Conservation (phyloP, 2,888 invertebrate species). For the Liodrosophila aerea region DNA sequence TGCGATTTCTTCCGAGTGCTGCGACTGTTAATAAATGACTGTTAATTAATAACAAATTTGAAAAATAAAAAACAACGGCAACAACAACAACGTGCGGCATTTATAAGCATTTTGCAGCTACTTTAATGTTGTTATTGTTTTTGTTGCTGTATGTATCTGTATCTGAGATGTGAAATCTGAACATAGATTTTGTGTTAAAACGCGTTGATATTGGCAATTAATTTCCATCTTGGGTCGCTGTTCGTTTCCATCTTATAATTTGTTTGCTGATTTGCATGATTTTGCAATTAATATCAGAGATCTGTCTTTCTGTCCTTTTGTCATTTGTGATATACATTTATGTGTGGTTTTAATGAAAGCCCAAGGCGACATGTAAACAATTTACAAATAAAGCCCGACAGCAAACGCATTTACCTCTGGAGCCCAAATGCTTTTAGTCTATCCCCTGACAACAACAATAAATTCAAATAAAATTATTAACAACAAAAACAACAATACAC, state of each 20-base stretch:
- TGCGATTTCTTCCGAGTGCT: conserved; percentile 53
- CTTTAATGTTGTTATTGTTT: conserved; percentile 27
- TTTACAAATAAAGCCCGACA: conserved; percentile 49
- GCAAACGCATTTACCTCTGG: conserved; percentile 7
- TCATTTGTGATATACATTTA: conserved; percentile 64
- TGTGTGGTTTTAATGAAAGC: conserved; percentile 58
- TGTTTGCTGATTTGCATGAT: conserved; percentile 67
- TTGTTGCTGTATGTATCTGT: conserved; percentile 10
- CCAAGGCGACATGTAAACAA: conserved; percentile 72
- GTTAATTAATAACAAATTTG: conserved; percentile 74
- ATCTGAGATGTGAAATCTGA: conserved; percentile 22
- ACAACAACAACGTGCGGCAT: conserved; percentile 19
- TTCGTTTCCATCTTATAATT: conserved; percentile 43
- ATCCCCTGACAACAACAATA: conserved; percentile 8
- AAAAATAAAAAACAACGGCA: conserved; percentile 13
- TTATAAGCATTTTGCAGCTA: conserved; percentile 47
- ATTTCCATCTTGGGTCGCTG: conserved; percentile 56
- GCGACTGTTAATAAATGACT: conserved; percentile 62
- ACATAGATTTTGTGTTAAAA: conserved; percentile 67
- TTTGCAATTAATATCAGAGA: conserved; percentile 70
- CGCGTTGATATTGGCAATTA: conserved; percentile 72
- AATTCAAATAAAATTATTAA: conserved; percentile 4
- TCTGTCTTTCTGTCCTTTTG: conserved; percentile 37
- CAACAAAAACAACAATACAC: conserved; percentile 6
- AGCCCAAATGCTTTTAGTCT: conserved; percentile 66